phyloP scores from a whole-genome alignment of 2,797 vertebrate genomes.

The Syngnathus rostellatus region DNA sequence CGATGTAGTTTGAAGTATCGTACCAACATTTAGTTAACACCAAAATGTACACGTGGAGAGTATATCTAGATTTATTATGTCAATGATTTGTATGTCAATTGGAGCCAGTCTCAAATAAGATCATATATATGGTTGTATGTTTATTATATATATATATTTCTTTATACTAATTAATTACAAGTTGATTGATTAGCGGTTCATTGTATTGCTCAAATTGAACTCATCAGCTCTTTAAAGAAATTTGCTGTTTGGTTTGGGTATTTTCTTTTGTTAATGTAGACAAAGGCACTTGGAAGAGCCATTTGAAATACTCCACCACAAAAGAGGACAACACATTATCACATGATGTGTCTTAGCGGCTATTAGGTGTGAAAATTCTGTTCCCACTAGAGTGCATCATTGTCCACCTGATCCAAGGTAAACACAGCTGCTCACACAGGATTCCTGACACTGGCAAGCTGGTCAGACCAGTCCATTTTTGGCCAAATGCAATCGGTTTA shows the following conservation, averaged over 20 bases:
- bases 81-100: not conserved
- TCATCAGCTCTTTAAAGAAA: too few relatives aligned
- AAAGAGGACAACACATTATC: not conserved
- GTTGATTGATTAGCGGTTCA: too few relatives aligned
- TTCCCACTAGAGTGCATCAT: not conserved
- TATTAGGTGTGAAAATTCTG: not conserved
- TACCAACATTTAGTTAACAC: not conserved
- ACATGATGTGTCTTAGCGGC: not conserved
- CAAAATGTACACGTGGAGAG: not conserved
- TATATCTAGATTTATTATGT: not conserved
- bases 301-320: not conserved
- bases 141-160: too few relatives aligned
- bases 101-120: not conserved
- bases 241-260: too few relatives aligned
- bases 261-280: too few relatives aligned
- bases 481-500: not conserved
- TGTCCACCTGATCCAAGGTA: slow-evolving; percentile 2
- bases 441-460: not conserved
- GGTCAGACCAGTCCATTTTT: not conserved
- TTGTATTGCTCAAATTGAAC: too few relatives aligned
- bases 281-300: not conserved
- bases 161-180: too few relatives aligned
- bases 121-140: too few relatives aligned
- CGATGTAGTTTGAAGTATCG: not conserved
- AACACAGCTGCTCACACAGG: slow-evolving; percentile 5